Conservation (phyloP, 2,797 vertebrate genomes). For the Alectoris magna region DNA sequence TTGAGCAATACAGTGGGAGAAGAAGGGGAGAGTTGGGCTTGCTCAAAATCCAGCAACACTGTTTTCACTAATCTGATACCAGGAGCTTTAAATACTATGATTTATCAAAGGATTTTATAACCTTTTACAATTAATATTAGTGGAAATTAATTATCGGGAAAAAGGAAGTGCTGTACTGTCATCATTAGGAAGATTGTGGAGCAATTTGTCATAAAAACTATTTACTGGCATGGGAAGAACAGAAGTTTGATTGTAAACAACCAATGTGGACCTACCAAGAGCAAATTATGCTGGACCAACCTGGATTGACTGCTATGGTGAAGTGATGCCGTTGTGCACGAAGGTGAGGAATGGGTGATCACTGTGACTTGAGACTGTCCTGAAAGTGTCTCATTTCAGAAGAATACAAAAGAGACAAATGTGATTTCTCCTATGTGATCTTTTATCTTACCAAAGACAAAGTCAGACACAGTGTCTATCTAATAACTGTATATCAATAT, state of each 20-base stretch:
- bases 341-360: background rate
- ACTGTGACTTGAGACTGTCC: background rate
- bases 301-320: background rate
- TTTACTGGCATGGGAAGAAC: background rate
- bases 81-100: background rate
- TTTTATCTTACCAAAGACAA: background rate
- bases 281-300: background rate
- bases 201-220: background rate
- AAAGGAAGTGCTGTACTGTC: background rate
- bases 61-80: background rate
- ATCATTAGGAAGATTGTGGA: background rate
- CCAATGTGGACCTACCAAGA: background rate
- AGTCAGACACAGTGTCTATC: background rate
- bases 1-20: background rate
- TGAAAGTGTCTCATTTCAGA: background rate
- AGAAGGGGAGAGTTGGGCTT: background rate
- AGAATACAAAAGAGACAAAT: background rate
- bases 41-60: background rate
- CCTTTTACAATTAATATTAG: background rate
- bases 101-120: background rate
- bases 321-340: background rate
- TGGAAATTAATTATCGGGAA: background rate
- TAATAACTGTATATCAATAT: background rate
- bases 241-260: background rate
- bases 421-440: background rate